Percentiles rank a stretch among this genome's conserved stretches.
These are phyloP conservation scores for Pelagia noctiluca DNA, from an alignment of 30 jellyfish, hydroid and myxozoan species.

Conservation along the genomic window DNA sequence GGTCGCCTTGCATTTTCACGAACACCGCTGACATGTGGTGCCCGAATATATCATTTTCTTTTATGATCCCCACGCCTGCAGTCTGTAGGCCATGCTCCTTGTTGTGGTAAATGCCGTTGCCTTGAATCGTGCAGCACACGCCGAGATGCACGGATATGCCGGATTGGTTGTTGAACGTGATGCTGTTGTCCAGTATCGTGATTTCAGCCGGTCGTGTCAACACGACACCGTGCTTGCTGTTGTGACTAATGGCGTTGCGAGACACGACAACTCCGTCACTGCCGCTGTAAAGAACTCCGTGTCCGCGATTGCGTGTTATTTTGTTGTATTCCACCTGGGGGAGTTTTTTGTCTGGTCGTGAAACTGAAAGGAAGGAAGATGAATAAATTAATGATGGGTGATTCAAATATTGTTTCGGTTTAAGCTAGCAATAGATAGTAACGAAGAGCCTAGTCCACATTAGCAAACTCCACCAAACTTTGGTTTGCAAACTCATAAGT, in stretches of 20 bases:
- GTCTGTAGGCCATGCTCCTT: constrained; percentile 76
- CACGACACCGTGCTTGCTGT: constrained; percentile 73
- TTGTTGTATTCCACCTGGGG: constrained; percentile 85
- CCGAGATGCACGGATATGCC: constrained; percentile 79
- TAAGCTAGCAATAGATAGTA: constrained; percentile 9
- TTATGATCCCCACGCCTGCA: constrained; percentile 77
- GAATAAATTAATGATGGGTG: no score
- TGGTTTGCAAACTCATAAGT: no score
- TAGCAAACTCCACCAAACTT: no score
- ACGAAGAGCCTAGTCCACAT: no score
- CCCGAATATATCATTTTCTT: constrained; percentile 78
- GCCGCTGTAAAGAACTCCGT: constrained; percentile 83
- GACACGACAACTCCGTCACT: constrained; percentile 89
- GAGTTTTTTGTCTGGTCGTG: constrained; percentile 83
- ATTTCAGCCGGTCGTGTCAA: constrained; percentile 81
- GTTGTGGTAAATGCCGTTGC: constrained; percentile 91
- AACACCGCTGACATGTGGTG: constrained; percentile 64
- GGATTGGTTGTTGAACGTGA: constrained; percentile 60
- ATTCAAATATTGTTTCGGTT: neutral
- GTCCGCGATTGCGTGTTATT: constrained; percentile 79
- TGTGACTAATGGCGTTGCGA: constrained; percentile 67
- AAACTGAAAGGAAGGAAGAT: constrained; percentile 50
- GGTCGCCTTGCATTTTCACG: constrained; percentile 71
- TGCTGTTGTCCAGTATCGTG: constrained; percentile 58
- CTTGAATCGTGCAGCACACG: constrained; percentile 77